A percentile compares a stretch with the other conserved stretches of the same genome.
Conservation (phyloP, 2,797 vertebrate species). For the Hydrocynus forskahlii region DNA sequence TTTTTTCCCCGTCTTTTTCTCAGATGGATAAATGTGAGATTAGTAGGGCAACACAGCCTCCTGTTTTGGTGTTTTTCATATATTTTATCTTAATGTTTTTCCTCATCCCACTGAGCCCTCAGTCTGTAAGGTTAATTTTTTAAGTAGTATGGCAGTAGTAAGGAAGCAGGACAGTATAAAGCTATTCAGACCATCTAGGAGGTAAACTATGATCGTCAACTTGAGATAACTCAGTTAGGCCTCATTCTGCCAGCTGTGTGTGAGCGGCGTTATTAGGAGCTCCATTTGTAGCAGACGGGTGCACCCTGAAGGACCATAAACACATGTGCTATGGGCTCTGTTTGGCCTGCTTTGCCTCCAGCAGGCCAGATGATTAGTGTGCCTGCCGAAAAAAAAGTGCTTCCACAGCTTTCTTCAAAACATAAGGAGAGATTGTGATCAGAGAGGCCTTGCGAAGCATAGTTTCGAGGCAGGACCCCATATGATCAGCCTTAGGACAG, state of each 20-base stretch:
- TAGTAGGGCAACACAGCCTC: too few species aligned
- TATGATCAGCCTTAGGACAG: slow-evolving; percentile 16
- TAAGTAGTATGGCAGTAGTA: background rate
- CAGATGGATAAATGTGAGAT: background rate
- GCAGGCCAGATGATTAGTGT: slow-evolving; percentile 22
- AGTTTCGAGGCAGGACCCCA: slow-evolving; percentile 18
- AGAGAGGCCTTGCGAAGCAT: background rate
- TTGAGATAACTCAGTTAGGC: background rate
- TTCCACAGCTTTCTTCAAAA: slow-evolving; percentile 23
- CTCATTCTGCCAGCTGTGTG: slow-evolving; percentile 30
- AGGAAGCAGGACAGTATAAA: background rate
- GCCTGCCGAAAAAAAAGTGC: slow-evolving; percentile 2
- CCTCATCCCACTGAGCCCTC: too few species aligned
- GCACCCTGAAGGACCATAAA: slow-evolving; percentile 35
- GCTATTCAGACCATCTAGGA: background rate
- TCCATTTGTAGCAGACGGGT: slow-evolving; percentile 42
- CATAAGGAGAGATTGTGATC: slow-evolving; percentile 1
- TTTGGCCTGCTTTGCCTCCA: slow-evolving; percentile 35
- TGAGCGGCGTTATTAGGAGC: slow-evolving; percentile 1
- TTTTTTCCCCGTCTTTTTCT: background rate
- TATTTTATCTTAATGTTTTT: background rate
- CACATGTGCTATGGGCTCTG: slow-evolving; percentile 32
- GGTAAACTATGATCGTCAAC: background rate
- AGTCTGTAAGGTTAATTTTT: too few species aligned
- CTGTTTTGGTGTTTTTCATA: background rate